These are phyloP conservation scores for Microvelia longipes DNA, from an alignment of 1,140 invertebrate species.

Conservation along the genomic window DNA sequence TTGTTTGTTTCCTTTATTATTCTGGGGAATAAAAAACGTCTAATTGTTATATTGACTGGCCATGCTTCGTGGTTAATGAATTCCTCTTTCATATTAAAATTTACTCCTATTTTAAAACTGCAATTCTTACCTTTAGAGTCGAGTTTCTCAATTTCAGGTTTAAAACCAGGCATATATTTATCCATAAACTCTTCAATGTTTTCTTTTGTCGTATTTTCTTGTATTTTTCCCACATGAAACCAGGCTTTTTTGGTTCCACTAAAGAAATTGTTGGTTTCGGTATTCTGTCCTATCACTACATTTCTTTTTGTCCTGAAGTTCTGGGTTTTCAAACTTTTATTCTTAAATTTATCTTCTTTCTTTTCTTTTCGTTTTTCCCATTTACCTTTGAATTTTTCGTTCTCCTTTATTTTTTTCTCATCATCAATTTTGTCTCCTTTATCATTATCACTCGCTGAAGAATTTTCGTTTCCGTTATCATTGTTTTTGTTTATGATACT, in stretches of 20 bases:
- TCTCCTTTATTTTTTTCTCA: too few relatives aligned
- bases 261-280: neutral
- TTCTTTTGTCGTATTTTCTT: neutral
- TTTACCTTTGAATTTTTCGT: too few relatives aligned
- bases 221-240: neutral
- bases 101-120: neutral
- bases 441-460: too few relatives aligned
- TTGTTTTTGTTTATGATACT: too few relatives aligned
- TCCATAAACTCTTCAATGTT: neutral
- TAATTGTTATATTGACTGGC: neutral
- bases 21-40: slow-evolving; percentile 8
- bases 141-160: neutral
- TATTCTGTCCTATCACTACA: neutral
- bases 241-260: neutral
- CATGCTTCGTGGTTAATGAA: neutral
- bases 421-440: too few relatives aligned
- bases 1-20: slow-evolving; percentile 3
- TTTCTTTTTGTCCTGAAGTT: too few relatives aligned
- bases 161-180: neutral
- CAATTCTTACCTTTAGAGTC: neutral
- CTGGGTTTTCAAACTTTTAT: too few relatives aligned
- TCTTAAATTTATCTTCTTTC: too few relatives aligned
- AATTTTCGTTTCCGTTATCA: too few relatives aligned
- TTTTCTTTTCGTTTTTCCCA: too few relatives aligned
- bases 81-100: neutral